Conservation (phyloP, 2,113 vertebrate genomes). For the Acrocephalus kingi region DNA sequence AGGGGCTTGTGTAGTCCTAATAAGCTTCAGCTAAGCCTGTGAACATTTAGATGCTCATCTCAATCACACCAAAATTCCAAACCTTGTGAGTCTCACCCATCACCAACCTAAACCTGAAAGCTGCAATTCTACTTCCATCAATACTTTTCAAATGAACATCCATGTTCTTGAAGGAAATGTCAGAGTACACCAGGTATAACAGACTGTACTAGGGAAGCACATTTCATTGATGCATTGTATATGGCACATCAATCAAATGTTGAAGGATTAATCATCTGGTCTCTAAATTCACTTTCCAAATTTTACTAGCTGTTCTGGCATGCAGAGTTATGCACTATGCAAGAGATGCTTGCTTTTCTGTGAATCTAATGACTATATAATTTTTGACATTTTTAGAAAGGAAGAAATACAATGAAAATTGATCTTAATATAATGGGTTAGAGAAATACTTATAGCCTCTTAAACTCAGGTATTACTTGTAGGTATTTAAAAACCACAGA, state of each 20-base stretch:
- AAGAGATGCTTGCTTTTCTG: background rate
- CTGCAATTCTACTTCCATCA: background rate
- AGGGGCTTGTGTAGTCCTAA: background rate
- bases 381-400: background rate
- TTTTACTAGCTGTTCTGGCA: background rate
- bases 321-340: background rate
- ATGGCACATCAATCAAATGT: background rate
- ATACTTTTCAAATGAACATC: background rate
- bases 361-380: background rate
- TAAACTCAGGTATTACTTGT: background rate
- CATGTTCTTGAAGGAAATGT: constrained; percentile 21
- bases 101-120: background rate
- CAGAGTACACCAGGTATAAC: background rate
- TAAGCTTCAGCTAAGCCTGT: background rate
- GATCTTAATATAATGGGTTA: background rate
- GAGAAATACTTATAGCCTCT: background rate
- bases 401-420: background rate
- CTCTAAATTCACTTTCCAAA: background rate
- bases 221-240: background rate
- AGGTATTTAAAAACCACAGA: background rate
- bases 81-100: background rate
- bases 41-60: background rate
- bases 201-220: background rate
- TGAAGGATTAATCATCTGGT: background rate
- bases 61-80: background rate